A percentile compares a stretch with the other conserved stretches of the same genome.
These are phyloP conservation scores for Mactromeris polynyma DNA, from an alignment of 2,888 invertebrate species.

Conservation along the genomic window DNA sequence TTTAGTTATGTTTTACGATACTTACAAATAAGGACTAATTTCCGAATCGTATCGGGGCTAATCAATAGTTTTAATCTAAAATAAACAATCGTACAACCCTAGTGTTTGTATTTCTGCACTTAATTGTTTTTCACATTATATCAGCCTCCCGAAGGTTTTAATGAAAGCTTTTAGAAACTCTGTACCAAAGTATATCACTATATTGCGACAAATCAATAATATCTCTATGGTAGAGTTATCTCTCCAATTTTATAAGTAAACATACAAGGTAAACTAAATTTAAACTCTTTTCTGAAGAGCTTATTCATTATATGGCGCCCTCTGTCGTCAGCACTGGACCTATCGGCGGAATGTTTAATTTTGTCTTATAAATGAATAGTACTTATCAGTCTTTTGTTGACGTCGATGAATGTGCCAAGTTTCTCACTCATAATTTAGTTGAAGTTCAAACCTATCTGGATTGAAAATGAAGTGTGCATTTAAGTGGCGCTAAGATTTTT, in stretches of 20 bases:
- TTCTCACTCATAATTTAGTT: background rate
- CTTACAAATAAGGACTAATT: no score
- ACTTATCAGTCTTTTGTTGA: constrained; percentile 29
- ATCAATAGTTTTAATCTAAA: background rate
- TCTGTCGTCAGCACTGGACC: constrained; percentile 6
- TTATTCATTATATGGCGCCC: constrained; percentile 6
- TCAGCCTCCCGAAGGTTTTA: background rate
- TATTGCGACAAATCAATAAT: background rate
- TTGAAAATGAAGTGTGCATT: background rate
- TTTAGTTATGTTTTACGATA: background rate
- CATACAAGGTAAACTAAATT: background rate
- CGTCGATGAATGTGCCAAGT: constrained; percentile 6
- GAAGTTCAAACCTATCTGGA: background rate
- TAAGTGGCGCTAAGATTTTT: background rate
- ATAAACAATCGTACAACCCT: background rate
- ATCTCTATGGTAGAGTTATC: background rate
- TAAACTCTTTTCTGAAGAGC: background rate
- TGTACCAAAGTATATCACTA: background rate
- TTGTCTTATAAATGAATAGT: constrained; percentile 7
- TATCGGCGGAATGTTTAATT: constrained; percentile 13
- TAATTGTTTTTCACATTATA: background rate
- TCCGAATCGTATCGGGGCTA: background rate
- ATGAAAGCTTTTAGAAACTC: background rate
- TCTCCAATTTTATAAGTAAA: background rate
- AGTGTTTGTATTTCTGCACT: background rate